Evolutionary conservation across 2,113 vertebrate species (phyloP), one percentile per base, ranked within the genome.

Genomic region (Erythrocercus mccallii): DNA sequence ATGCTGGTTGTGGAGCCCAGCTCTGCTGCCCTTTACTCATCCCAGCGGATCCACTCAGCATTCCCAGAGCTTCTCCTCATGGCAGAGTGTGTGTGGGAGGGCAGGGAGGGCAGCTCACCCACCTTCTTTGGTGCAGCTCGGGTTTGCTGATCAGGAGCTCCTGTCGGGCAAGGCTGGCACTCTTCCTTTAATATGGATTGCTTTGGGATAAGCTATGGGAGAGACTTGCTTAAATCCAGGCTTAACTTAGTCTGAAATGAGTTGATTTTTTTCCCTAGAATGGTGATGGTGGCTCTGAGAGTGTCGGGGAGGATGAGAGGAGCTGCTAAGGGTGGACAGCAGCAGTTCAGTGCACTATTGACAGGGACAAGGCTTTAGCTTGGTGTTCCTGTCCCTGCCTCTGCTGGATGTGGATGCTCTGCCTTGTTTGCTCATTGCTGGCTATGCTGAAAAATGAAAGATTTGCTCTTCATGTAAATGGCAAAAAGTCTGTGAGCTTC

Each of bases 61-160:
- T 79, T 90, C 70, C 92, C 92, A 92, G 91, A 94, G 81, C 88
- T 79, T 71, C 73, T 89, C 81, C 77, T 60, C 61, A 6, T 35
- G 81, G 86, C 92, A 18, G 35, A 66, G 78, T 9, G 30, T 48
- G 76, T 56, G 84, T 84, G 78, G 90, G 84, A 89, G 81, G 73
- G 50, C 44, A 68, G 83, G 66, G 72, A 90, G 76, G 83, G 72
- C 81, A 93, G 73, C 12, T 84, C 72, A 79, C 78, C 81, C 81
- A 57, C 83, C 71, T 27, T 9, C 56, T 84, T 70, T 66, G 84
- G 51, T 89, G 86, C 92, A 96, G 95, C 86, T 86, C 20, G 11
- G 81, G 38, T 61, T 91, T 78, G 65, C 70, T 93, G 38, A 42
- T 58, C 81, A 56, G 69, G 61, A 82, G 60, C 57, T 81, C 73